These are phyloP conservation scores for Drosophila vallismaia DNA, from an alignment of 2,888 invertebrate genomes.

Conservation along the genomic window DNA sequence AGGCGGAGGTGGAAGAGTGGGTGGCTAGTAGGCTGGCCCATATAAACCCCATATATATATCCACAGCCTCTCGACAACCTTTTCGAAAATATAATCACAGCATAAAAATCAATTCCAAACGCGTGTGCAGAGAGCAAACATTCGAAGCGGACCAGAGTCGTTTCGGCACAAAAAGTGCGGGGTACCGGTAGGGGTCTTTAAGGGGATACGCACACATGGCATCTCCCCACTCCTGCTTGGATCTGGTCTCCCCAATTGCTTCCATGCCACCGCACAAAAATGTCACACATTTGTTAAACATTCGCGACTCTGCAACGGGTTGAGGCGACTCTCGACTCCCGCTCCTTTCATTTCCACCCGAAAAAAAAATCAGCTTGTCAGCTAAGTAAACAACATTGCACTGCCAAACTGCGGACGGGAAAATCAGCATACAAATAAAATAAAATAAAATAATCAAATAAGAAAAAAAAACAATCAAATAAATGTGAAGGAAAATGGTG, in stretches of 20 bases:
- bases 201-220: slow-evolving; percentile 36
- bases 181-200: slow-evolving; percentile 27
- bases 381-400: slow-evolving; percentile 65
- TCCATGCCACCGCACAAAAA: slow-evolving; percentile 59
- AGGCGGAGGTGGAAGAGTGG: slow-evolving; percentile 7
- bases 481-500: slow-evolving; percentile 4
- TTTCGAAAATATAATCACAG: slow-evolving; percentile 79
- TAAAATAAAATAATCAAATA: slow-evolving; percentile 48
- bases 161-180: background rate
- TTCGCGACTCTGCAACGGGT: slow-evolving; percentile 65
- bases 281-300: slow-evolving; percentile 79
- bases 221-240: slow-evolving; percentile 14
- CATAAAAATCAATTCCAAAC: slow-evolving; percentile 79
- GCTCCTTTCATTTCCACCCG: slow-evolving; percentile 13
- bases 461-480: slow-evolving; percentile 41
- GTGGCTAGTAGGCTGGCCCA: slow-evolving; percentile 13
- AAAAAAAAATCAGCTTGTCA: slow-evolving; percentile 22
- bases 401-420: slow-evolving; percentile 64
- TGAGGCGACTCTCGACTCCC: slow-evolving; percentile 7
- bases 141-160: slow-evolving; percentile 50
- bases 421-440: slow-evolving; percentile 74
- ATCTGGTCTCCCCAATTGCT: slow-evolving; percentile 19
- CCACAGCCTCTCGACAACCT: slow-evolving; percentile 64
- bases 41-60: slow-evolving; percentile 6
- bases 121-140: slow-evolving; percentile 71